Conservation (phyloP, 2,888 invertebrate species). For the Norana najaformis region DNA sequence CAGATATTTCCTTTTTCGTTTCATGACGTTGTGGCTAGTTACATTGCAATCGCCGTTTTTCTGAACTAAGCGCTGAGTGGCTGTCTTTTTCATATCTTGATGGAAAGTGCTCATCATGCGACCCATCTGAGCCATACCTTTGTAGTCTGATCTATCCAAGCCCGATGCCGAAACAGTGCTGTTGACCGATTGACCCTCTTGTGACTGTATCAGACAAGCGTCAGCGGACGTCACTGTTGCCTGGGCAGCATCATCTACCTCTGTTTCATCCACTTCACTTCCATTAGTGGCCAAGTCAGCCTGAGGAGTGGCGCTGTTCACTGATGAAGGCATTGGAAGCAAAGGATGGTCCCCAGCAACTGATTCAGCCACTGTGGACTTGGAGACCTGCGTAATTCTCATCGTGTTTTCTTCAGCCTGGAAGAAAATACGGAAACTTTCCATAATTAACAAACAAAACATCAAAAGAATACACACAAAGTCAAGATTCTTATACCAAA, state of each 20-base stretch:
- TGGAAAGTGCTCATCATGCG: not conserved
- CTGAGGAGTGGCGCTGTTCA: not conserved
- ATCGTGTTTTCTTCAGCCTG: not conserved
- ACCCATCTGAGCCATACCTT: not conserved
- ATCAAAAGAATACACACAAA: not conserved
- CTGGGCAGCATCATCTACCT: not conserved
- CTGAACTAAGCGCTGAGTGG: not conserved
- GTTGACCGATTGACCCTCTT: not conserved
- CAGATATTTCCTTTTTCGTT: conserved; percentile 71
- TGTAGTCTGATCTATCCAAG: not conserved
- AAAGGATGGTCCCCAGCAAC: not conserved
- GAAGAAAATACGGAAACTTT: not conserved
- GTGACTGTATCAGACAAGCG: not conserved
- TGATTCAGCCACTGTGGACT: not conserved
- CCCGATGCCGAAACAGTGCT: not conserved
- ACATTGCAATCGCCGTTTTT: conserved; percentile 44
- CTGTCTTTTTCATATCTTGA: not conserved
- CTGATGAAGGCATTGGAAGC: not conserved
- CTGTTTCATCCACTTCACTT: not conserved
- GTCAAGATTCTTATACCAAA: not conserved
- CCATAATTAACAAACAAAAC: no score
- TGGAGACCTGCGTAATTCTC: conserved; percentile 10
- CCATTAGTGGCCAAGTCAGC: not conserved
- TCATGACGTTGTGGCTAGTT: conserved; percentile 37
- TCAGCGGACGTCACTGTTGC: not conserved